Percentiles rank a stretch among this genome's conserved stretches.
Conservation (phyloP, 2,113 vertebrate species). For the Chelonoidis abingdonii region DNA sequence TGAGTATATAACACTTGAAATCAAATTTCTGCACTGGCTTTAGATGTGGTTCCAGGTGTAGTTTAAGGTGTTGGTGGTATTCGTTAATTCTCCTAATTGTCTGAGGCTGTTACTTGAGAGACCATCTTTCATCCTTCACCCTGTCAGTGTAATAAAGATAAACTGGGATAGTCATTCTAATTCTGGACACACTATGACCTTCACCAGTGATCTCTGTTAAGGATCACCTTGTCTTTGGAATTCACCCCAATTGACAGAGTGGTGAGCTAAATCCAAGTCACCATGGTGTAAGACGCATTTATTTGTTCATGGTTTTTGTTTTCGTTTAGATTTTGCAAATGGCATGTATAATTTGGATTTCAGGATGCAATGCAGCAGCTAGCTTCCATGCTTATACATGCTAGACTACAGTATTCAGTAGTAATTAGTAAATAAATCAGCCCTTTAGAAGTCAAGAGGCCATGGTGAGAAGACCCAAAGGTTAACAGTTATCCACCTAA, state of each 20-base stretch:
- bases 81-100: not conserved
- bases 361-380: not conserved
- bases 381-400: not conserved
- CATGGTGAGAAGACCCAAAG: not conserved
- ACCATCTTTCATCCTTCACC: not conserved
- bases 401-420: not conserved
- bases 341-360: slow-evolving; percentile 10
- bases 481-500: not conserved
- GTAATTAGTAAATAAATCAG: slow-evolving; percentile 1
- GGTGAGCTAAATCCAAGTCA: not conserved
- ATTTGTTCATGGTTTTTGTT: not conserved
- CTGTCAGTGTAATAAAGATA: not conserved
- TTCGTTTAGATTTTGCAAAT: slow-evolving; percentile 1
- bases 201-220: not conserved
- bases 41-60: not conserved
- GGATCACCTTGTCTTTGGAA: not conserved
- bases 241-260: not conserved
- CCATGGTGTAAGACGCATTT: not conserved
- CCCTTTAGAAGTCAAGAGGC: not conserved
- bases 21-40: not conserved
- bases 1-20: rapidly evolving
- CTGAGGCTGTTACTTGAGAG: not conserved
- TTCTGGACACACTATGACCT: not conserved
- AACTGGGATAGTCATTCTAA: not conserved
- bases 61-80: not conserved